Conservation (phyloP, 2,888 invertebrate species). For the Lacanobia oleracea region DNA sequence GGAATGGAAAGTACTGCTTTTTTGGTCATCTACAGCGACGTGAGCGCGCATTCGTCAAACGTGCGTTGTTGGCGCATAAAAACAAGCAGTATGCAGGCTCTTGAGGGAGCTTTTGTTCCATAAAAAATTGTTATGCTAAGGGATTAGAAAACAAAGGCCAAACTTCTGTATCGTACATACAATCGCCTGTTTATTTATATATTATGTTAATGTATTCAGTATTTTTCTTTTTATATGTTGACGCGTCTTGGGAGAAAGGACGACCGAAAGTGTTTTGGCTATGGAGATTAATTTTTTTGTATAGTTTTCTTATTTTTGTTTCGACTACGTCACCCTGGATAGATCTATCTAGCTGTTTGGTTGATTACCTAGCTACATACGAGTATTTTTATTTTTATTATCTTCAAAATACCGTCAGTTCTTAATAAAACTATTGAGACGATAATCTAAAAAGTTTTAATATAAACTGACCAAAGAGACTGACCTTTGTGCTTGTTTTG, state of each 20-base stretch:
- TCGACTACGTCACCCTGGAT: not conserved
- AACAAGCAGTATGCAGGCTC: too few relatives aligned
- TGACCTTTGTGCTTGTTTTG: too few relatives aligned
- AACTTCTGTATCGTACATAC: slow-evolving; percentile 34
- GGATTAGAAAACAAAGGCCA: slow-evolving; percentile 42
- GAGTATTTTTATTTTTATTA: too few relatives aligned
- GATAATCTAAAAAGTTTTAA: too few relatives aligned
- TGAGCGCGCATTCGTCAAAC: too few relatives aligned
- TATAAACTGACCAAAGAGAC: too few relatives aligned
- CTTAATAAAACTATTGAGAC: too few relatives aligned
- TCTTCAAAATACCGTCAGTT: too few relatives aligned
- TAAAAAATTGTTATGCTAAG: slow-evolving; percentile 53
- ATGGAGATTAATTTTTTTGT: not conserved
- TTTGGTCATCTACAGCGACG: too few relatives aligned
- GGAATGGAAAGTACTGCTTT: too few relatives aligned
- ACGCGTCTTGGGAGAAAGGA: slow-evolving; percentile 4
- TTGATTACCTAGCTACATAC: too few relatives aligned
- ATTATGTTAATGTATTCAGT: slow-evolving; percentile 58
- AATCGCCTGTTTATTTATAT: slow-evolving; percentile 36
- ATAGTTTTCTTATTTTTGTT: not conserved
- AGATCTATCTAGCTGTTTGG: not conserved
- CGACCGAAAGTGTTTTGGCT: not conserved
- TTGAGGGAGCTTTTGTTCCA: slow-evolving; percentile 45
- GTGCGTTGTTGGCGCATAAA: too few relatives aligned
- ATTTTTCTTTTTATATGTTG: slow-evolving; percentile 52